phyloP scores from a whole-genome alignment of 2,888 invertebrate genomes.

The Erebia ligea region DNA sequence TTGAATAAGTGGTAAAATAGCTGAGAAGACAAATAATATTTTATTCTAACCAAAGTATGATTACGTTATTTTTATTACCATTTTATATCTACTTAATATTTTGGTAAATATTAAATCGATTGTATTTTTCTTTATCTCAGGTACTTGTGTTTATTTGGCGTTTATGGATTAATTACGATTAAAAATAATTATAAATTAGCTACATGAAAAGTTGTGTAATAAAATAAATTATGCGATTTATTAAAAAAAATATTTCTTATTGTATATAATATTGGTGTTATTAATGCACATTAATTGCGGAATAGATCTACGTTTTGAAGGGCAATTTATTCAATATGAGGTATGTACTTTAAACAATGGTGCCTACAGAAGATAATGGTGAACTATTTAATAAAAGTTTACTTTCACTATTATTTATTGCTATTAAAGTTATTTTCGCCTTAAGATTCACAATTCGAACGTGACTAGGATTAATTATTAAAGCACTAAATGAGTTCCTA shows the following conservation, averaged over 20 bases:
- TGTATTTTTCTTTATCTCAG: background rate
- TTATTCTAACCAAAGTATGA: background rate
- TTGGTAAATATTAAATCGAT: background rate
- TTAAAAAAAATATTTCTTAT: conserved; percentile 3
- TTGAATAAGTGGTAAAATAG: background rate
- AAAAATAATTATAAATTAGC: background rate
- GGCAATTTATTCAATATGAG: conserved; percentile 39
- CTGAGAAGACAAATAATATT: background rate
- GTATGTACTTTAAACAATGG: conserved; percentile 40
- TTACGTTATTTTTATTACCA: background rate
- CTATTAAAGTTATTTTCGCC: conserved; percentile 55
- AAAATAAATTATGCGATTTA: background rate
- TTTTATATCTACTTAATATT: background rate
- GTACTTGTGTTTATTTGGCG: background rate
- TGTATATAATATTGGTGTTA: conserved; percentile 34
- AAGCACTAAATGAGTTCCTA: conserved; percentile 56
- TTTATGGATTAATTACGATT: conserved; percentile 2
- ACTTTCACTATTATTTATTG: conserved; percentile 66
- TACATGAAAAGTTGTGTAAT: background rate
- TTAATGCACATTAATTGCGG: conserved; percentile 18
- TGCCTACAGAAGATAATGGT: conserved; percentile 52
- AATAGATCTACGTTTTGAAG: conserved; percentile 5
- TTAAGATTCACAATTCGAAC: conserved; percentile 56
- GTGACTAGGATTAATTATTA: conserved; percentile 61
- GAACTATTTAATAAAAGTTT: conserved; percentile 41